Conservation (phyloP, 2,888 invertebrate species). For the Pollenia griseotomentosa region DNA sequence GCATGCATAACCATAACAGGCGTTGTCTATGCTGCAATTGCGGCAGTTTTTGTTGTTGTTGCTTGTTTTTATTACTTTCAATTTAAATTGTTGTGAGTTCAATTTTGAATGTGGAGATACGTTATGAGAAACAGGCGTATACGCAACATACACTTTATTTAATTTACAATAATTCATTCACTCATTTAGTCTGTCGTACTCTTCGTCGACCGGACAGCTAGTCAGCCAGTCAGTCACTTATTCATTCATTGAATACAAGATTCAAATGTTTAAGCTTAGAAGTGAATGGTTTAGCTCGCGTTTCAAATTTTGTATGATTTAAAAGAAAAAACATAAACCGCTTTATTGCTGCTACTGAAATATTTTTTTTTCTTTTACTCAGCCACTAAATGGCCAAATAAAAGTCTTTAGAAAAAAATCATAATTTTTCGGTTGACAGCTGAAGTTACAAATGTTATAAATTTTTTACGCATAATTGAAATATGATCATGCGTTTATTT, state of each 20-base stretch:
- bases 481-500: conserved; percentile 55
- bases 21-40: conserved; percentile 66
- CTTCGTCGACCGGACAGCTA: neutral
- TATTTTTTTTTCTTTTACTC: neutral
- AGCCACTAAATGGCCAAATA: conserved; percentile 44
- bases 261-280: conserved; percentile 35
- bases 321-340: conserved; percentile 5
- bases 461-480: conserved; percentile 61
- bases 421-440: neutral
- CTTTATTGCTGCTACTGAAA: conserved; percentile 12
- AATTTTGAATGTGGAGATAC: neutral
- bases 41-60: conserved; percentile 33
- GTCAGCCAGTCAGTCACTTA: neutral
- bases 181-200: neutral
- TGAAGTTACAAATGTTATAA: conserved; percentile 44
- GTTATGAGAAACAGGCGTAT: conserved; percentile 36
- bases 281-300: conserved; percentile 60
- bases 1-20: conserved; percentile 70
- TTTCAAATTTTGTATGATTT: conserved; percentile 35
- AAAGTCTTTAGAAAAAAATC: conserved; percentile 18
- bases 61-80: conserved; percentile 58
- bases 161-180: conserved; percentile 50
- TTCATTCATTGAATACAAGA: conserved; percentile 43
- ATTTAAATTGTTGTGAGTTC: conserved; percentile 38
- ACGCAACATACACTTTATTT: conserved; percentile 64